Conservation (phyloP, 1,140 invertebrate species). For the Drosophila ohnishii region DNA sequence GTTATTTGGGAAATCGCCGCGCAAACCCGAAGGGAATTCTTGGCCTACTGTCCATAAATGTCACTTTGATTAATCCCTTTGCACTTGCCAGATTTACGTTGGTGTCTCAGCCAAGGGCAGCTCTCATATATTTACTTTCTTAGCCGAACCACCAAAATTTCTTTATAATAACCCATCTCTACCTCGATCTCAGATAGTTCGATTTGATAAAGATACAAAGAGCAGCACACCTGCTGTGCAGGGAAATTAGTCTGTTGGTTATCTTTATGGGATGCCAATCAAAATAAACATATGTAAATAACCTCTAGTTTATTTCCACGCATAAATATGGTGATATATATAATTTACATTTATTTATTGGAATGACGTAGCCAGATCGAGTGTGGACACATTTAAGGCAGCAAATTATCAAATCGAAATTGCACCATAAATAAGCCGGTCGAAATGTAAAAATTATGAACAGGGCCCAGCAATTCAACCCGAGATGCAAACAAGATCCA, state of each 20-base stretch:
- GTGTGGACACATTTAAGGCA: slow-evolving; percentile 62
- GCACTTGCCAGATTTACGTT: slow-evolving; percentile 36
- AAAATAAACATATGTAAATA: slow-evolving; percentile 49
- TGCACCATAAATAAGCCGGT: slow-evolving; percentile 67
- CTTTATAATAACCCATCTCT: slow-evolving; percentile 15
- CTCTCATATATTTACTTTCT: background rate
- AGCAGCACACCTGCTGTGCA: slow-evolving; percentile 27
- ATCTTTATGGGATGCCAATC: slow-evolving; percentile 40
- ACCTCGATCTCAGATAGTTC: background rate
- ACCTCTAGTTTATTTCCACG: slow-evolving; percentile 50
- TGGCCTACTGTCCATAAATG: slow-evolving; percentile 28
- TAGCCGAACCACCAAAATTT: background rate
- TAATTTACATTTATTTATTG: slow-evolving; percentile 59
- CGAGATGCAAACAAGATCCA: slow-evolving; percentile 45
- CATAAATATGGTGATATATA: slow-evolving; percentile 48
- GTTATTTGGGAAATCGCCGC: slow-evolving; percentile 50
- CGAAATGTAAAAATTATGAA: slow-evolving; percentile 65
- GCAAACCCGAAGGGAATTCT: slow-evolving; percentile 8
- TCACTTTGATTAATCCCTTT: slow-evolving; percentile 46
- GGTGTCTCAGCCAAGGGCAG: slow-evolving; percentile 19
- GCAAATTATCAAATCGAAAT: slow-evolving; percentile 68
- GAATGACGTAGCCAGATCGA: slow-evolving; percentile 60
- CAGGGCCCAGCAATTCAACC: slow-evolving; percentile 30
- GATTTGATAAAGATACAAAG: slow-evolving; percentile 17
- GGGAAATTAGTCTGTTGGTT: slow-evolving; percentile 52